Evolutionary conservation across 2,113 vertebrate species (phyloP).

Genomic region (Leuciscus idus): DNA sequence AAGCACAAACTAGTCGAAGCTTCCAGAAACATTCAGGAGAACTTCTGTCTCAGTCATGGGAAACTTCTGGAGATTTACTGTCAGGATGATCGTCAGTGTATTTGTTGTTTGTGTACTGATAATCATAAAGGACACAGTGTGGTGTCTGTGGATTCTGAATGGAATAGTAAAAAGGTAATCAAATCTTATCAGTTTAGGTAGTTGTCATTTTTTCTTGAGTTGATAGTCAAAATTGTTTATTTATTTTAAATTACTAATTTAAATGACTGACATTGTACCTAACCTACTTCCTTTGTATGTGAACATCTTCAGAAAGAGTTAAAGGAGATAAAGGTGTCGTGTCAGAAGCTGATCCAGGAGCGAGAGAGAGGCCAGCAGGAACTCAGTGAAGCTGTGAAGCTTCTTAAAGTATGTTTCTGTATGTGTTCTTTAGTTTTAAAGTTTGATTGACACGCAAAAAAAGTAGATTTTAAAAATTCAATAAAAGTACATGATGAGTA

Average conservation of each 20-base stretch:
- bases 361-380: neutral
- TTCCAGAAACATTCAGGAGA: constrained; percentile 36
- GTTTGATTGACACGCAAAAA: neutral
- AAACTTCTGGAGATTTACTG: neutral
- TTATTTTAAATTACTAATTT: too few relatives aligned
- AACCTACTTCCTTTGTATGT: too few relatives aligned
- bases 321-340: neutral
- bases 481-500: too few relatives aligned
- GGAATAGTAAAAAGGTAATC: neutral
- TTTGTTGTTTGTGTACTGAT: constrained; percentile 32
- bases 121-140: constrained; percentile 18
- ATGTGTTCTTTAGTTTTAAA: neutral
- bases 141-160: constrained; percentile 28
- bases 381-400: neutral
- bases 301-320: neutral
- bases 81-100: constrained; percentile 4
- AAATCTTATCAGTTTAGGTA: too few relatives aligned
- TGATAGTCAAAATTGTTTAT: too few relatives aligned
- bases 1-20: constrained; percentile 13
- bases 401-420: neutral
- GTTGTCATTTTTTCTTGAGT: too few relatives aligned
- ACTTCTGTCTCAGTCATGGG: neutral
- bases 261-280: too few relatives aligned
- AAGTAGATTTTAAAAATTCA: too few relatives aligned
- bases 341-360: neutral